A percentile compares a stretch with the other conserved stretches of the same genome.
Evolutionary conservation across 2,888 invertebrate genomes (phyloP).

Genomic region (Seira musarum): DNA sequence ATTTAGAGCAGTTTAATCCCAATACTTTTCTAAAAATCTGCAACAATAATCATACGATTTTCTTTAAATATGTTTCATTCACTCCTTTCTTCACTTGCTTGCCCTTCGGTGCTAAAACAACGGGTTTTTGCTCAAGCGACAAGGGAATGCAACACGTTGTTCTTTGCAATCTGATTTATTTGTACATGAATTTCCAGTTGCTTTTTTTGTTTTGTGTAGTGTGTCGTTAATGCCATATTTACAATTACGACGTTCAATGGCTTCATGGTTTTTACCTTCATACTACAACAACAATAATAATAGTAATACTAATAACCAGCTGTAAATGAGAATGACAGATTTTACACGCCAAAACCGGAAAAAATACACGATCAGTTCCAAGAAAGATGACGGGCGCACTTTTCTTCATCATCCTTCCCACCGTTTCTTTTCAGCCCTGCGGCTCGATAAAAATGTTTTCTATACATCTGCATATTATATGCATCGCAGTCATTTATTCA

Average conservation of each 20-base stretch:
- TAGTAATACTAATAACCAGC: slow-evolving; percentile 24
- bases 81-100: background rate
- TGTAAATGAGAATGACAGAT: slow-evolving; percentile 59
- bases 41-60: too few relatives aligned
- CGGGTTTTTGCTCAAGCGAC: too few relatives aligned
- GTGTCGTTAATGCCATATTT: too few relatives aligned
- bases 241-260: too few relatives aligned
- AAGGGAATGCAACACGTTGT: background rate
- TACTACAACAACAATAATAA: slow-evolving; percentile 27
- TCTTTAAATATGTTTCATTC: too few relatives aligned
- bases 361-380: slow-evolving; percentile 50
- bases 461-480: too few relatives aligned
- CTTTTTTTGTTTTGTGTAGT: too few relatives aligned
- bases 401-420: slow-evolving; percentile 56
- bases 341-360: slow-evolving; percentile 61
- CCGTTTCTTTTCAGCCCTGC: slow-evolving; percentile 49
- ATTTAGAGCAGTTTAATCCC: too few relatives aligned
- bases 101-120: background rate
- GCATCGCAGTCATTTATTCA: too few relatives aligned
- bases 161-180: background rate
- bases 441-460: slow-evolving; percentile 39
- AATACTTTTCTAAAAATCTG: too few relatives aligned
- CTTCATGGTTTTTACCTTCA: too few relatives aligned
- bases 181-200: background rate
- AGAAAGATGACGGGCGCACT: slow-evolving; percentile 59